Base-by-base conservation (phyloP, 2,888 invertebrate species). In the Leptopilina myrica region DNA sequence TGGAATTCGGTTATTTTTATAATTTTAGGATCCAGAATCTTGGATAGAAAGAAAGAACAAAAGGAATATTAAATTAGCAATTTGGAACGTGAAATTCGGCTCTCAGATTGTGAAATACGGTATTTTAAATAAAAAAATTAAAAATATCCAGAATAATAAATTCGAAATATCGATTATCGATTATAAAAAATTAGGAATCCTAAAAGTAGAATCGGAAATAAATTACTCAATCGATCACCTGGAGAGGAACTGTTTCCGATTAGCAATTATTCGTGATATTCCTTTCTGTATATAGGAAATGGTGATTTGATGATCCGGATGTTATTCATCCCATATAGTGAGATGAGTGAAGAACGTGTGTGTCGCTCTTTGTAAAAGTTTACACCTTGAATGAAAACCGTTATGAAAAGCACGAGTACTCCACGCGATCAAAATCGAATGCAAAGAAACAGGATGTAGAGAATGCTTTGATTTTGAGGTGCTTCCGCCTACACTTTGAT, bases 401-500 rank as follows among this genome's bases (percentile, higher is more conserved):
- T 73, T 73, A 73, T 73, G 53, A 33, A 73, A 73, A 73, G 73
- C 56, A 73, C 73, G 53, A 69, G 69, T 69, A 49, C 69, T 69
- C 53, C 53, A 73, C 73, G 73, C 73, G 56, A 73, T 53, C 67
- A 9, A 12, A 53, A 49, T 69, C 49, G 9, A 69, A 69, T 49
- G 20, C 46, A 69, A 73, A 73, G 73, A n/a, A 53, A 73, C 73
- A 53, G 73, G 73, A 73, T 73, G 73, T 73, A 73, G 73, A 56
- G 7, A 56, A 15, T 56, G 73, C 73, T 73, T 73, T 73, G 73
- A 73, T 73, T 73, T 73, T 53, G 33, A 20, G 56, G 53, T 53
- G 53, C 73, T 73, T 73, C 73, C 73, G 73, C 73, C 73, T 73
- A 73, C 73, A 53, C 73, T 73, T 73, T 73, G 73, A 73, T 56